A percentile compares a stretch with the other conserved stretches of the same genome.
phyloP scores from a whole-genome alignment of 1,140 invertebrate genomes.

The Psix sp. region DNA sequence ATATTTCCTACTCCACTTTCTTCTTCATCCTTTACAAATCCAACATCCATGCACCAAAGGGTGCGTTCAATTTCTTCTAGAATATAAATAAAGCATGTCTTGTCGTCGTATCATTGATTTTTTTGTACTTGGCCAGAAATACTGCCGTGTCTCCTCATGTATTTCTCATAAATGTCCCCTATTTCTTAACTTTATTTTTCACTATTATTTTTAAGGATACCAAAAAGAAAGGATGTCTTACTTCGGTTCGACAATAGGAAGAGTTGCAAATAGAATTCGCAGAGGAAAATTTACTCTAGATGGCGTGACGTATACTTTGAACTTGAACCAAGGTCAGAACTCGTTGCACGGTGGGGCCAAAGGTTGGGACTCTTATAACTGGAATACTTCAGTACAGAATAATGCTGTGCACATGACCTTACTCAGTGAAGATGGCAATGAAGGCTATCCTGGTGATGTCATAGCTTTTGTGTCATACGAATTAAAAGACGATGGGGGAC shows the following conservation, averaged over 20 bases:
- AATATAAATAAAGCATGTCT: too few species aligned
- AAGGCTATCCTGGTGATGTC: constrained; percentile 91
- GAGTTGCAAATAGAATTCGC: constrained; percentile 91
- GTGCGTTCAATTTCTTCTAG: too few species aligned
- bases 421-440: constrained; percentile 87
- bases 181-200: constrained; percentile 3
- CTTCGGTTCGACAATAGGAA: constrained; percentile 91
- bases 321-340: constrained; percentile 84
- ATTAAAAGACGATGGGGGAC: constrained; percentile 83
- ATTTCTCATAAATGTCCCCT: too few species aligned
- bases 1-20: too few species aligned
- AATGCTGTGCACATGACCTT: constrained; percentile 78
- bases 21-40: too few species aligned
- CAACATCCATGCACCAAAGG: too few species aligned
- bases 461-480: constrained; percentile 83
- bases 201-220: constrained; percentile 22
- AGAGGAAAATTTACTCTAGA: constrained; percentile 84
- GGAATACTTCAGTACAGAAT: constrained; percentile 71
- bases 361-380: constrained; percentile 91
- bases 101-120: too few species aligned
- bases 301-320: constrained; percentile 82
- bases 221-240: constrained; percentile 74
- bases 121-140: too few species aligned
- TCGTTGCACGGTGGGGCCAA: constrained; percentile 91
- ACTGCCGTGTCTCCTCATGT: too few species aligned